These are phyloP conservation scores for Cephus spinipes DNA, from an alignment of 2,888 invertebrate species.

Conservation along the genomic window DNA sequence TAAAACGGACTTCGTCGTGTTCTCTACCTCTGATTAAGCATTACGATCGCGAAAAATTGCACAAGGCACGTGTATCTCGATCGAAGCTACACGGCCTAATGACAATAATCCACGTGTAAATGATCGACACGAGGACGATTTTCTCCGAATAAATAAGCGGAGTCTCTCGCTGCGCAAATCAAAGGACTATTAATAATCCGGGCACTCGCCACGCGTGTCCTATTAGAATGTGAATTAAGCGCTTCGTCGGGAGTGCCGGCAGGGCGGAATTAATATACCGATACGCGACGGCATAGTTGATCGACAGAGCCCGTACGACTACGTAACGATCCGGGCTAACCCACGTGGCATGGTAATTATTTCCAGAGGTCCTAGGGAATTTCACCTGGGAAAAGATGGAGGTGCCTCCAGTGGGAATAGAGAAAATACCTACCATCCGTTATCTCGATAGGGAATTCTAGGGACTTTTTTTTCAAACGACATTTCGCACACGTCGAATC, in stretches of 20 bases:
- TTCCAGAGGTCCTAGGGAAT: not conserved
- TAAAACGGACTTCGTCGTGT: not conserved
- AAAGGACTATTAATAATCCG: slow-evolving; percentile 1
- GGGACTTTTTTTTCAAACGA: not conserved
- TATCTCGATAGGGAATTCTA: not conserved
- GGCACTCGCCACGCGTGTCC: not conserved
- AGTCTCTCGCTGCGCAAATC: not conserved
- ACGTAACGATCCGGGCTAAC: not conserved
- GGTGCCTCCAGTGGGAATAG: not conserved
- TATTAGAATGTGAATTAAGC: not conserved
- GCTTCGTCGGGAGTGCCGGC: not conserved
- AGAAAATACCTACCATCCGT: not conserved
- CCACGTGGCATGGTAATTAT: not conserved
- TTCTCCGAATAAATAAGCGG: not conserved
- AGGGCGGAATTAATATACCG: not conserved
- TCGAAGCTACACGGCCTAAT: not conserved
- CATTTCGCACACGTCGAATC: not conserved
- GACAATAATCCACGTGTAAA: not conserved
- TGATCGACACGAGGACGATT: not conserved
- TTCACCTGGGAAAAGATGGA: not conserved
- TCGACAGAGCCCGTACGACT: not conserved
- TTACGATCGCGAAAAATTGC: not conserved
- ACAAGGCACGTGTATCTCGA: not conserved
- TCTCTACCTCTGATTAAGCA: not conserved
- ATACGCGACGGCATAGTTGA: not conserved